Conservation (phyloP, 2,797 vertebrate genomes). For the Myotis planiceps region DNA sequence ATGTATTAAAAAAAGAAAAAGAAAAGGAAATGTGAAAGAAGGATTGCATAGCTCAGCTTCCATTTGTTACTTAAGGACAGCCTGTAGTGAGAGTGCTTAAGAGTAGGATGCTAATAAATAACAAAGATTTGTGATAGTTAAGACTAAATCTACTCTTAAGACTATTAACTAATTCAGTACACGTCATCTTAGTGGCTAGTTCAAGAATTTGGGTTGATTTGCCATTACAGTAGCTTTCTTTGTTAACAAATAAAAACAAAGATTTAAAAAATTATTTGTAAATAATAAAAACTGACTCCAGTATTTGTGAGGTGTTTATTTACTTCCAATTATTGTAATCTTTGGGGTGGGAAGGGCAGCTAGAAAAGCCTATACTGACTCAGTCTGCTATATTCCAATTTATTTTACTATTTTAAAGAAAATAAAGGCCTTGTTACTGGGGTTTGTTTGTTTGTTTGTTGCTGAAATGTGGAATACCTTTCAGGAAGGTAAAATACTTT, state of each 20-base stretch:
- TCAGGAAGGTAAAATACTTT: conserved; percentile 21
- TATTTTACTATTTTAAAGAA: conserved; percentile 38
- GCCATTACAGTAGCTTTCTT: neutral
- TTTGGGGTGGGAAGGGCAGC: neutral
- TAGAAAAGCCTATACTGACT: neutral
- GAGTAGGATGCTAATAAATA: neutral
- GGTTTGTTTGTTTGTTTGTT: neutral
- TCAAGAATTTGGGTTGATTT: conserved; percentile 31
- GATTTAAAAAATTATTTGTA: conserved; percentile 28
- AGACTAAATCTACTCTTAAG: neutral
- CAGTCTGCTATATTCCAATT: neutral
- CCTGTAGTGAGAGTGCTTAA: neutral
- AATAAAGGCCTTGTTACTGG: conserved; percentile 12
- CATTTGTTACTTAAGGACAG: neutral
- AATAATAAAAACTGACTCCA: conserved; percentile 10
- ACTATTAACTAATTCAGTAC: neutral
- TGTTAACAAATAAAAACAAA: conserved; percentile 7
- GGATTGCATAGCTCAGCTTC: neutral
- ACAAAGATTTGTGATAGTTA: neutral
- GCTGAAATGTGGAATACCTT: conserved; percentile 26
- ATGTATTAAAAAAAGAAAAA: too few species aligned
- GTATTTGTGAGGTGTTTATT: neutral
- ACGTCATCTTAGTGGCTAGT: neutral
- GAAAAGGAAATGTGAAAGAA: conserved; percentile 9
- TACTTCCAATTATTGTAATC: conserved; percentile 15